Percentiles rank a stretch among this genome's conserved stretches.
These are phyloP conservation scores for Ectemnius continuus DNA, from an alignment of 2,888 invertebrate species.

Conservation along the genomic window DNA sequence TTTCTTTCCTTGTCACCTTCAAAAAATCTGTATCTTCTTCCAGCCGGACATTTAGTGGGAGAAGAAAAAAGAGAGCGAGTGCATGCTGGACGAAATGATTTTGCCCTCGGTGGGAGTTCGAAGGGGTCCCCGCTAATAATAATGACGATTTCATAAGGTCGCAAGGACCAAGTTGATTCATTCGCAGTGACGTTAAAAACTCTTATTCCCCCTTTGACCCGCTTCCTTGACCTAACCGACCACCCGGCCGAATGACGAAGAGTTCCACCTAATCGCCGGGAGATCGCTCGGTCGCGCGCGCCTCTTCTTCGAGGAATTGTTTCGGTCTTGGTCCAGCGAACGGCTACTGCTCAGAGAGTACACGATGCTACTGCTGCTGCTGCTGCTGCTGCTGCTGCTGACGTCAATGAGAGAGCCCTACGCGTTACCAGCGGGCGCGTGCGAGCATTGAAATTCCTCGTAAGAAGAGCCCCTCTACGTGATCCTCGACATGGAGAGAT, in stretches of 20 bases:
- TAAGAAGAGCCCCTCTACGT: slow-evolving; percentile 26
- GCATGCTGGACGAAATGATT: too few species aligned
- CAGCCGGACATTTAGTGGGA: too few species aligned
- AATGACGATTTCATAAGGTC: slow-evolving; percentile 6
- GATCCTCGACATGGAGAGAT: slow-evolving; percentile 29
- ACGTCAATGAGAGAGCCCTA: slow-evolving; percentile 34
- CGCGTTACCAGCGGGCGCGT: slow-evolving; percentile 18
- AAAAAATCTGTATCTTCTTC: too few species aligned
- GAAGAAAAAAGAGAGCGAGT: too few species aligned
- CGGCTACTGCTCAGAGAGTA: too few species aligned
- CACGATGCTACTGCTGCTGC: too few species aligned
- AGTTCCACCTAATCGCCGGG: slow-evolving; percentile 26
- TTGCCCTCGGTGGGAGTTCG: too few species aligned
- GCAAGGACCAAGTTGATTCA: slow-evolving; percentile 25
- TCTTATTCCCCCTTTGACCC: slow-evolving; percentile 26
- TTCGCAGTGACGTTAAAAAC: slow-evolving; percentile 22
- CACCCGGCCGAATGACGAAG: slow-evolving; percentile 11
- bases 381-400: slow-evolving; percentile 15
- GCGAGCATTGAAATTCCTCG: slow-evolving; percentile 31
- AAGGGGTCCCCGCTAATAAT: not conserved
- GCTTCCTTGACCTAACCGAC: slow-evolving; percentile 32
- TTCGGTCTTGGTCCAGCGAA: slow-evolving; percentile 15
- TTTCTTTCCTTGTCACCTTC: too few species aligned
- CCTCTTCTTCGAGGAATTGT: slow-evolving; percentile 42
- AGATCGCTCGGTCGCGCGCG: slow-evolving; percentile 7